Percentiles rank a stretch among this genome's conserved stretches.
These are phyloP conservation scores for Ascaphus truei DNA, from an alignment of 2,113 vertebrate genomes.

Conservation along the genomic window DNA sequence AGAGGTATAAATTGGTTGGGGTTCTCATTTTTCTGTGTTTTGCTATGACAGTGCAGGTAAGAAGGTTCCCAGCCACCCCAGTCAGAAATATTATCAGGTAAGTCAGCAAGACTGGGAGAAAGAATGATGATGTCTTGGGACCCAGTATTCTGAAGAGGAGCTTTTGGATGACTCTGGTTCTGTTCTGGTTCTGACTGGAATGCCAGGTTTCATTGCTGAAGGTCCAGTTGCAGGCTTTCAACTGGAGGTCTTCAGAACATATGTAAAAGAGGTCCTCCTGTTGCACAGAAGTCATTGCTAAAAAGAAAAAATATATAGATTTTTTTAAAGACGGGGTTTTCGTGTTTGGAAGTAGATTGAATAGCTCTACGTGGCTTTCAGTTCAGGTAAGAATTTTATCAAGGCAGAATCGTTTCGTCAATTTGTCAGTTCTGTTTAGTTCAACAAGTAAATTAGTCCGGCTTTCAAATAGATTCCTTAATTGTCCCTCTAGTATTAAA, in stretches of 20 bases:
- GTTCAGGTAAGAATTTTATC: no score
- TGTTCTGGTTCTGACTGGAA: conserved; percentile 18
- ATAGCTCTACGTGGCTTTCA: no score
- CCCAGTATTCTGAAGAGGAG: conserved; percentile 60
- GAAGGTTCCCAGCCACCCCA: conserved; percentile 64
- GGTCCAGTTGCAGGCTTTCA: conserved; percentile 41
- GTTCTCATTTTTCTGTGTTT: conserved; percentile 69
- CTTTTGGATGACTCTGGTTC: conserved; percentile 43
- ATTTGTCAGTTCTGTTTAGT: no score
- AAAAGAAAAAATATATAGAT: background rate
- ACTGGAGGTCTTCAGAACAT: conserved; percentile 26
- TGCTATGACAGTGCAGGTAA: conserved; percentile 66
- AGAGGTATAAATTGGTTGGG: conserved; percentile 69
- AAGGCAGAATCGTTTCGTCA: no score
- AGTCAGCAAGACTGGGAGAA: conserved; percentile 54
- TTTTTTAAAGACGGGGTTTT: no score
- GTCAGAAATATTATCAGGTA: conserved; percentile 67
- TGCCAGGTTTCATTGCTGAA: conserved; percentile 45
- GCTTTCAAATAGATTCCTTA: no score
- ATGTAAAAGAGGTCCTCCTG: conserved; percentile 40
- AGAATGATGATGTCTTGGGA: conserved; percentile 64
- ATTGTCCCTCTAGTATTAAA: no score
- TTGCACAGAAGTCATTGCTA: background rate
- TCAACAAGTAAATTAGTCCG: no score
- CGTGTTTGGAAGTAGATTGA: no score